These are phyloP conservation scores for Melinaea marsaeus DNA, from an alignment of 2,888 invertebrate genomes.

Conservation along the genomic window DNA sequence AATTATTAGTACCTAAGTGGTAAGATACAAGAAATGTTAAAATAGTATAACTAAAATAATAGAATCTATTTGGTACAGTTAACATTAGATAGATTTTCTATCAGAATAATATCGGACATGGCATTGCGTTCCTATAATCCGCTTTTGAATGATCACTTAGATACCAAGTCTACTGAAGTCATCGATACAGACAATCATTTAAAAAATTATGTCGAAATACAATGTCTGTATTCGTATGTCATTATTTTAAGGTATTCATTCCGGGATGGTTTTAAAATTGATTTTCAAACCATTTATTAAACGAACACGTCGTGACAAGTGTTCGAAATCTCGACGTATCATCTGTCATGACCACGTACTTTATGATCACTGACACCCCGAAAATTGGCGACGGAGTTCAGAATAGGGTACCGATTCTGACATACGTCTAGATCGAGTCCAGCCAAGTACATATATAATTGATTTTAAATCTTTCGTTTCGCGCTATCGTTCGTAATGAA, in stretches of 20 bases:
- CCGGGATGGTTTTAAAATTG: not conserved
- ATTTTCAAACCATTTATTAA: slow-evolving; percentile 12
- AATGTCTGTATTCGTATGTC: not conserved
- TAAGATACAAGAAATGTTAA: too few species aligned
- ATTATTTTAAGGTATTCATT: not conserved
- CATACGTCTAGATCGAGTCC: slow-evolving; percentile 16
- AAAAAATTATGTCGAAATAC: not conserved
- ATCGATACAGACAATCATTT: not conserved
- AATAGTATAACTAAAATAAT: too few species aligned
- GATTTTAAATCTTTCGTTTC: slow-evolving; percentile 10
- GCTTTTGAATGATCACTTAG: too few species aligned
- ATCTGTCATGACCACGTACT: slow-evolving; percentile 23
- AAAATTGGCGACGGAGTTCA: slow-evolving; percentile 24
- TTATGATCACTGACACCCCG: slow-evolving; percentile 25
- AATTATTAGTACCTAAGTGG: too few species aligned
- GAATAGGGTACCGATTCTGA: slow-evolving; percentile 19
- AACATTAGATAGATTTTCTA: too few species aligned
- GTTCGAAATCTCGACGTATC: slow-evolving; percentile 21
- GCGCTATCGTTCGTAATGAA: too few species aligned
- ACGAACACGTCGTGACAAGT: slow-evolving; percentile 15
- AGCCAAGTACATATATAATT: slow-evolving; percentile 16
- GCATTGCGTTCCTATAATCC: too few species aligned
- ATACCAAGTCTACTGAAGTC: not conserved
- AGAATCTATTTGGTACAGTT: too few species aligned
- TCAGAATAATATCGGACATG: too few species aligned